Conservation (phyloP, 2,113 vertebrate genomes). For the Cariama cristata region DNA sequence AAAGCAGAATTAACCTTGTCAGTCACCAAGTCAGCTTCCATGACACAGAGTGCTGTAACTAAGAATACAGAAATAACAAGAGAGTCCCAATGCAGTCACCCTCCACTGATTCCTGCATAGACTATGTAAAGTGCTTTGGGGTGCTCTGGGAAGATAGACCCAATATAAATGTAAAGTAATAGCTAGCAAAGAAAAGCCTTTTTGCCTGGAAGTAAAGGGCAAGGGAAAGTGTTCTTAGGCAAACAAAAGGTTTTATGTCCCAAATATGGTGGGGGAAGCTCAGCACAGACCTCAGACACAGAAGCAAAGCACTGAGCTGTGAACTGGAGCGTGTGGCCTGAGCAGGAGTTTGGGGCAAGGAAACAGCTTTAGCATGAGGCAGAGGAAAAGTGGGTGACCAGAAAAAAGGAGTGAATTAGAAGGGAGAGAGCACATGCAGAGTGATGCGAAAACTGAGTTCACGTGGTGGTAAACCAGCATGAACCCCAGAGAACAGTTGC, state of each 20-base stretch:
- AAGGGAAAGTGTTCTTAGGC: not conserved
- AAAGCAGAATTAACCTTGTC: slow-evolving; percentile 69
- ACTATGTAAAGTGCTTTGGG: slow-evolving; percentile 25
- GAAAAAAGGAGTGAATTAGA: not conserved
- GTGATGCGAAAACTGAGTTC: not conserved
- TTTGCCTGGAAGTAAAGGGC: not conserved
- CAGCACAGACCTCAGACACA: not conserved
- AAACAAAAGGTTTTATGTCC: not conserved
- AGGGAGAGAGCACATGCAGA: not conserved
- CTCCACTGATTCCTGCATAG: slow-evolving; percentile 4
- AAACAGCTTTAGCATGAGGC: not conserved
- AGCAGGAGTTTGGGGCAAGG: not conserved
- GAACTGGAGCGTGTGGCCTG: not conserved
- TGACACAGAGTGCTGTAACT: slow-evolving; percentile 10
- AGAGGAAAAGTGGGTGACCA: not conserved
- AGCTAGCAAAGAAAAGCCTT: not conserved
- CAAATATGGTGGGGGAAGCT: not conserved
- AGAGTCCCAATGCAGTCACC: not conserved
- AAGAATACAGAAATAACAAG: slow-evolving; percentile 44
- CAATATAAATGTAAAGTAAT: slow-evolving; percentile 41
- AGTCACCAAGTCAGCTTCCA: slow-evolving; percentile 43
- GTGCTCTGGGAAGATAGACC: not conserved
- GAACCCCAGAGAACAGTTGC: not conserved
- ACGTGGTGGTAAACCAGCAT: not conserved
- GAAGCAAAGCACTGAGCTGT: not conserved